These are phyloP conservation scores for Brachionus koreanus DNA, from an alignment of 1,140 invertebrate genomes.

Conservation along the genomic window DNA sequence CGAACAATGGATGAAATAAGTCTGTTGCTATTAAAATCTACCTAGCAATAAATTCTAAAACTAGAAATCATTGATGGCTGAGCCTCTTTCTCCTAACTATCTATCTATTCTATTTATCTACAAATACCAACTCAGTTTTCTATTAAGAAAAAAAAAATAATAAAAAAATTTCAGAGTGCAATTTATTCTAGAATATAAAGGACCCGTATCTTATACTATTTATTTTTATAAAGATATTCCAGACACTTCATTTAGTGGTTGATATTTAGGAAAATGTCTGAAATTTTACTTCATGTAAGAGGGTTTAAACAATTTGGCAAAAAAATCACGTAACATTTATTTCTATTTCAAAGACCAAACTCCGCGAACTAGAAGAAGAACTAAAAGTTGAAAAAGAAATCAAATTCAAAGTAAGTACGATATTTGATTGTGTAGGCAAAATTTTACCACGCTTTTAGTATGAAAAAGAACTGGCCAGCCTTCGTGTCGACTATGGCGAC, in stretches of 20 bases:
- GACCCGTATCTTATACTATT: not conserved
- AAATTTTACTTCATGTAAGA: slow-evolving; percentile 44
- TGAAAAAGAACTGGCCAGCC: slow-evolving; percentile 34
- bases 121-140: not conserved
- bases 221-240: slow-evolving; percentile 34
- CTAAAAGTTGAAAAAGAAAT: slow-evolving; percentile 23
- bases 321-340: not conserved
- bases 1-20: slow-evolving; percentile 22
- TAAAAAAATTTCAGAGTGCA: not conserved
- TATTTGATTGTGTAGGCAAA: not conserved
- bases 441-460: not conserved
- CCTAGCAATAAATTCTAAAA: not conserved
- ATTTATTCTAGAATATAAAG: not conserved
- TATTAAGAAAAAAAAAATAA: not conserved
- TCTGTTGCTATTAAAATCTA: not conserved
- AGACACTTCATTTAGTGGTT: slow-evolving; percentile 36
- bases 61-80: not conserved
- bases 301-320: not conserved
- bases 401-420: not conserved
- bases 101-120: not conserved
- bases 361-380: slow-evolving; percentile 42
- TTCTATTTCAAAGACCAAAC: slow-evolving; percentile 24
- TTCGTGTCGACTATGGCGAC: slow-evolving; percentile 19
- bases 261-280: slow-evolving; percentile 39
- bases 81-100: not conserved